Base-by-base conservation (phyloP, 2,888 invertebrate genomes). In the Euplexia lucipara region DNA sequence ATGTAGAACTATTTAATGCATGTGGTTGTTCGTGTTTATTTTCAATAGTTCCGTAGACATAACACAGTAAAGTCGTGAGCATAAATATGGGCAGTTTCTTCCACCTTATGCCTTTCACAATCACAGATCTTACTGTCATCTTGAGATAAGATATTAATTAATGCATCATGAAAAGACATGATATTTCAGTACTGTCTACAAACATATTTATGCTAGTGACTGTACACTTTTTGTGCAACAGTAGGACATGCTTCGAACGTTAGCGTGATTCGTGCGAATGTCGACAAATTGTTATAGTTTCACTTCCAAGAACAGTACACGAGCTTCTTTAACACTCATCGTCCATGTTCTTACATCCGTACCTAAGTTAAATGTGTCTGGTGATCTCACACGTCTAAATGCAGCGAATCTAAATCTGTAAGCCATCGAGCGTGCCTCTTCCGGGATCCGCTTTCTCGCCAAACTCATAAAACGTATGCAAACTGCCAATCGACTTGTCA, bases 311-410 rank as follows among this genome's bases (percentile, higher is more conserved):
- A 41, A 42, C 37, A 18, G 51, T 47, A 48, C 37, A 62, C 35
- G 16, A 26, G 22, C 16, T 59, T 59, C 41, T 37, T 53, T 64
- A 77, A 42, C 45, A n/a, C 22, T 73, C 56, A 37, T 67, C 56
- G 57, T 73, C 26, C 56, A 60, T 60, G 53, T 77, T 76, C 49
- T 67, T 74, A 76, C 72, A 77, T 80, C 79, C 75, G 78, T 67
- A 69, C 75, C 72, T 71, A 81, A 85, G 75, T 76, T 79, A 82
- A 90, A 90, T 91, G 87, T 88, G 88, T 82, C 84, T 83, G 88
- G 83, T 94, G 93, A 94, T 92, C 91, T 93, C 92, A 93, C 91
- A 91, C 87, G 81, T 91, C 91, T 92, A 93, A 93, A 94, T 92
- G 91, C 91, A 92, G 91, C 89, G 79, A 79, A 84, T 90, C 92